Evolutionary conservation across 1,140 invertebrate species (phyloP).

Genomic region (Drosophila arizonae): DNA sequence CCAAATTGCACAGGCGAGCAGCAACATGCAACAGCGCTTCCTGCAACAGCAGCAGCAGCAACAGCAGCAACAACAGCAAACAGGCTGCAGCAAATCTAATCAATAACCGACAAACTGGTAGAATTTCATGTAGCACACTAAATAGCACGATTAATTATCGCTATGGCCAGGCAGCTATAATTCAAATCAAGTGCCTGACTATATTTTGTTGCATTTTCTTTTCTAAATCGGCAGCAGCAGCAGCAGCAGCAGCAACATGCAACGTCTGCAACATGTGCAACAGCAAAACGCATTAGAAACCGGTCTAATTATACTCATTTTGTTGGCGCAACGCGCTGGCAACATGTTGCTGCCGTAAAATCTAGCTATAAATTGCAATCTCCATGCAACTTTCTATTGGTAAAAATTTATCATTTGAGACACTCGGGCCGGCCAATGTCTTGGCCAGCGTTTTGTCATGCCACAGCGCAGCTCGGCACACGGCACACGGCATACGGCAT

Average conservation of each 20-base stretch:
- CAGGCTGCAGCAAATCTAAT: slow-evolving; percentile 67
- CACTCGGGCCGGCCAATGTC: slow-evolving; percentile 29
- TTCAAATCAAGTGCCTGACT: slow-evolving; percentile 69
- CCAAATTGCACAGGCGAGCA: slow-evolving; percentile 63
- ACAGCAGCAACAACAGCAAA: slow-evolving; percentile 43
- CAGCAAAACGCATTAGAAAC: slow-evolving; percentile 70
- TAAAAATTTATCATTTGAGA: slow-evolving; percentile 74
- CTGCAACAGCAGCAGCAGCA: slow-evolving; percentile 41
- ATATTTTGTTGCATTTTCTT: slow-evolving; percentile 29
- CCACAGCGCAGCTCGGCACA: slow-evolving; percentile 11
- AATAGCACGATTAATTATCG: slow-evolving; percentile 81
- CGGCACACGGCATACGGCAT: slow-evolving; percentile 30
- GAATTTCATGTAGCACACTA: slow-evolving; percentile 80
- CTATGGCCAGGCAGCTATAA: slow-evolving; percentile 70
- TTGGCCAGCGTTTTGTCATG: slow-evolving; percentile 40
- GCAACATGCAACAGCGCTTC: slow-evolving; percentile 50
- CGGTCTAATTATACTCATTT: slow-evolving; percentile 81
- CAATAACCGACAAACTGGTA: slow-evolving; percentile 80
- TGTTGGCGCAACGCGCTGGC: slow-evolving; percentile 58
- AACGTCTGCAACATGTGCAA: slow-evolving; percentile 59
- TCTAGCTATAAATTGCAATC: slow-evolving; percentile 76
- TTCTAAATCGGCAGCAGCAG: slow-evolving; percentile 23
- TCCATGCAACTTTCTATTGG: slow-evolving; percentile 78
- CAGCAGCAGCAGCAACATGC: slow-evolving; percentile 30
- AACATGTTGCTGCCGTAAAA: slow-evolving; percentile 61